Evolutionary conservation across 2,113 vertebrate genomes (phyloP), one percentile per base, ranked within the genome.

Genomic region (Hyperoodon ampullatus): DNA sequence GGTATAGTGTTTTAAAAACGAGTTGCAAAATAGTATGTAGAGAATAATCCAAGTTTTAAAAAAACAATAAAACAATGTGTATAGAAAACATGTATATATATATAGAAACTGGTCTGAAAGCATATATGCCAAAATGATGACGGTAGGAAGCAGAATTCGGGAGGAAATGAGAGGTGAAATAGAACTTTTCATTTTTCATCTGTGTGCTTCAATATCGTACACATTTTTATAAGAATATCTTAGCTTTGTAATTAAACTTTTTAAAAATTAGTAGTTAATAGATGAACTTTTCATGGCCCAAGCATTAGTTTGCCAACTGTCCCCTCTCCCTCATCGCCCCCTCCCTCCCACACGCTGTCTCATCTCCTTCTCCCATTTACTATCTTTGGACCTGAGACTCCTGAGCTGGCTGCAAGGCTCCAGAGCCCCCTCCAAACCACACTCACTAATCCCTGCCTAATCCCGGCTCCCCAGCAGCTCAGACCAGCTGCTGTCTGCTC

Each of bases 311-410:
- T 97, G 88, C 95, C 70, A 30, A 24, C 55, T 58, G 71, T 61
- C 21, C 68, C 84, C 42, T 14, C 58, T 74, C 47, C 35, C 30
- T 26, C 68, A 0, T 47, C 8, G 21, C 18, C 66, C 81, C 55
- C 33, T 65, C 44, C 35, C 71, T 90, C 90, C 93, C 65, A 6
- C 30, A 28, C 23, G 1, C 42, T 55, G 35, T 77, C 80, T 42
- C 19, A 10, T 90, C 96, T 93, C 90, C 72, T 94, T 89, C 68
- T 33, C 13, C 47, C 42, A 16, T 96, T 98, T 97, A 91, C 97
- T 98, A 95, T 98, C 96, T 98, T 98, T 97, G 97, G 97, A 97
- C 98, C 96, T 95, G 94, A 97, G 97, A 97, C 98, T 96, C 97
- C 89, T 50, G 96, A 98, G 94, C 91, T 95, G 88, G 93, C 92